Percentiles rank a stretch among this genome's conserved stretches.
Evolutionary conservation across 2,113 vertebrate genomes (phyloP).

Genomic region (Gymnorhina tibicen): DNA sequence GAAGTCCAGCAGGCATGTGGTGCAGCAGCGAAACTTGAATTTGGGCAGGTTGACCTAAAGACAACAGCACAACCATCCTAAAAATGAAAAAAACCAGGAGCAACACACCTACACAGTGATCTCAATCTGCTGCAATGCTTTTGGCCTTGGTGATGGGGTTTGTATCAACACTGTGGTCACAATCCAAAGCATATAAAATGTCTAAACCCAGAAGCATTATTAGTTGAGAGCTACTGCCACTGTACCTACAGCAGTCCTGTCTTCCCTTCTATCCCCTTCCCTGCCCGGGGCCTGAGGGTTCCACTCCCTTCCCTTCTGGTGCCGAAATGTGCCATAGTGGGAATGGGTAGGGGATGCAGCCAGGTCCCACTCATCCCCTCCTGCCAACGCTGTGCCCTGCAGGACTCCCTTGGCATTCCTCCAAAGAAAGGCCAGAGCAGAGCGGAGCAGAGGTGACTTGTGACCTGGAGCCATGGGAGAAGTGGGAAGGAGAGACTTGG

Average conservation of each 20-base stretch:
- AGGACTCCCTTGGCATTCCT: not conserved
- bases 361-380: not conserved
- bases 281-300: fast-evolving
- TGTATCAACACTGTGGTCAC: not conserved
- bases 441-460: not conserved
- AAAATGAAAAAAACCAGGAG: not conserved
- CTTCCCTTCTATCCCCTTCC: not conserved
- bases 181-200: not conserved
- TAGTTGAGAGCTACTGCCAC: not conserved
- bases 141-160: not conserved
- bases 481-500: not conserved
- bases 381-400: not conserved
- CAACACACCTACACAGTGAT: not conserved
- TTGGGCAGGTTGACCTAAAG: not conserved
- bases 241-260: not conserved
- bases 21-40: not conserved
- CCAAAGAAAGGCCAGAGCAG: not conserved
- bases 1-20: not conserved
- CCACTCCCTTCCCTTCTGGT: not conserved
- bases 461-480: not conserved
- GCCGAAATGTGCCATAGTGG: not conserved
- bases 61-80: not conserved
- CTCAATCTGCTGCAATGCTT: not conserved
- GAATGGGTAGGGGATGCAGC: not conserved
- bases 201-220: not conserved